Evolutionary conservation across 1,140 invertebrate species (phyloP), one percentile per base, ranked within the genome.

Genomic region (Ladona fulva): DNA sequence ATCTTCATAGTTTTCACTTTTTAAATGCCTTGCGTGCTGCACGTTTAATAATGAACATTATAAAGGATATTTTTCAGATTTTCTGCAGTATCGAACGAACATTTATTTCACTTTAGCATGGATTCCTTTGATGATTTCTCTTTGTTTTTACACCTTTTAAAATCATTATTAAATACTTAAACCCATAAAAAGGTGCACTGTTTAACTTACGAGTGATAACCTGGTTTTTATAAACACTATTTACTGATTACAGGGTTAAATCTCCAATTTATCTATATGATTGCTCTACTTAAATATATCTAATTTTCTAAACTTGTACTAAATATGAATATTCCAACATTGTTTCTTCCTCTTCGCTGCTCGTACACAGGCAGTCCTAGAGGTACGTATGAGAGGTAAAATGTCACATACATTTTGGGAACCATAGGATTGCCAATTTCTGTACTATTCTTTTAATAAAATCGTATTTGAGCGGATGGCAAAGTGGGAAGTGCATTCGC

Each of bases 361-460:
- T 74, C 74, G 81, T 80, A 78, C 80, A 82, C 85, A 87, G 85
- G 85, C 84, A 86, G 84, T 79, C 85, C 85, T 77, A 84, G 85
- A 87, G 85, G 85, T 86, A 86, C 82, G 85, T 86, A 66, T 66
- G 12, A 66, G 52, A 12, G 52, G 8, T 5, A 37, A n/a, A n/a
- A n/a, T n/a, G n/a, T 37, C 8, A 37, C 8, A 5, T 37, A 37
- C 29, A 37, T 37, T 37, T 37, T 37, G 29, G 29, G 29, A 37
- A 8, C 1, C 8, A 37, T 37, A 37, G 29, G 29, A 37, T 37
- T 37, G 29, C 29, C 29, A 37, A 37, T 37, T 37, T 37, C 8
- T 37, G 29, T 1, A 8, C 8, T 37, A 37, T 37, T 37, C 29
- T 37, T 1, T 37, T 37, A 37, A n/a, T n/a, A n/a, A n/a, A n/a